Percentiles rank a stretch among this genome's conserved stretches.
Conservation (phyloP, 64 coral and sea anemone genomes). For the Dendronephthya gigantea region DNA sequence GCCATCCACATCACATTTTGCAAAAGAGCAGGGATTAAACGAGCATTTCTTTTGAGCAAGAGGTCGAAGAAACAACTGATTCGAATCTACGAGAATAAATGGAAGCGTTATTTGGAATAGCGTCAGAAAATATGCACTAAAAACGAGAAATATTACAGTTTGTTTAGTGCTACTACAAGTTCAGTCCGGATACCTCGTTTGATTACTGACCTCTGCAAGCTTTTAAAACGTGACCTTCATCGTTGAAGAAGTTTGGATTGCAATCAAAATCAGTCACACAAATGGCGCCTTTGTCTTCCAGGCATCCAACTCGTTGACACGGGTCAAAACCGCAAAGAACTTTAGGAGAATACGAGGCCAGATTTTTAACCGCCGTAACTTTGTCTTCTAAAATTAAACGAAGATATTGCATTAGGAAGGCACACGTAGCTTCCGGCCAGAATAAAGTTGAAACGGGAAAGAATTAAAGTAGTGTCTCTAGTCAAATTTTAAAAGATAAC, state of each 20-base stretch:
- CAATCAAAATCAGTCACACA: conserved; percentile 18
- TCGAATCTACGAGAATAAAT: background rate
- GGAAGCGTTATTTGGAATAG: too few relatives aligned
- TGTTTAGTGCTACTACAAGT: too few relatives aligned
- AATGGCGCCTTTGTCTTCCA: background rate
- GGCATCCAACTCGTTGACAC: background rate
- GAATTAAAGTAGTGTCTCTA: too few relatives aligned
- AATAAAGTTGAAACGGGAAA: background rate
- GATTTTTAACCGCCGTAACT: background rate
- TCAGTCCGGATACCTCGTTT: too few relatives aligned
- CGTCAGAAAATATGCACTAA: background rate
- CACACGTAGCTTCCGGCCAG: background rate
- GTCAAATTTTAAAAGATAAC: background rate
- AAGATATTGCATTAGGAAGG: background rate
- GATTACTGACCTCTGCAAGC: background rate
- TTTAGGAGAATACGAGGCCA: background rate
- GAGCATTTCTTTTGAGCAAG: background rate
- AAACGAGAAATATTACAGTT: too few relatives aligned
- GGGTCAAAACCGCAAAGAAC: background rate
- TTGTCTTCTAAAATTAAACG: background rate
- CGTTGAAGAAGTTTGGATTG: background rate
- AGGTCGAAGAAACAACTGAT: background rate
- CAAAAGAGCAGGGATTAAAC: background rate
- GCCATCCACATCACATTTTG: background rate
- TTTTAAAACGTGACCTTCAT: background rate